Evolutionary conservation across 1,140 invertebrate genomes (phyloP), one percentile per base, ranked within the genome.

Genomic region (Lineus longissimus): DNA sequence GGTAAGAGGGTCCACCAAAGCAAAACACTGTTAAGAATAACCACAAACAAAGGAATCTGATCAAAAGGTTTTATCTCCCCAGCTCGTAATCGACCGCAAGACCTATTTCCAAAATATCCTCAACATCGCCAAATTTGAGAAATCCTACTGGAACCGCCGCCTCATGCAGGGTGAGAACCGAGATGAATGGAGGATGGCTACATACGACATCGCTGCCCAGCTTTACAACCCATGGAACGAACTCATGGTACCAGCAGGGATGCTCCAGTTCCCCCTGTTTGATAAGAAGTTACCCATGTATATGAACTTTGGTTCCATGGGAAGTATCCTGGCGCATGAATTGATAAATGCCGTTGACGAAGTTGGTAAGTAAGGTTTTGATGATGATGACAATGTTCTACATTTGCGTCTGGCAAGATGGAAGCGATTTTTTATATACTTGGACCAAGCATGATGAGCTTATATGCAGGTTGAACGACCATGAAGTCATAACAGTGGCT

Each of bases 191-290:
- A 55, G 22, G 1, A 64, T 64, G 43, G 47, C 56, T 22, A 64
- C 64, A 7, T 73, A 73, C 54, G 62, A 40, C 33, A 61, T 68
- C 2, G 54, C 41, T 25, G 67, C 70, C 51, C 31, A 61, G 9
- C 70, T 68, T 55, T 69, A 66, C 59, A 66, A 69, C 51, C 64
- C 65, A 13, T 76, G 73, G 73, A 72, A 72, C 41, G 73, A 76
- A 54, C 57, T 76, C n/a, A 63, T 75, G 4, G 64, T 76, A 22
- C 70, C 74, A 11, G 73, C 74, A 6, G 74, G 74, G 1, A 23
- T 70, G 25, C 60, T 76, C 11, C 74, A 76, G 70, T 75, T 71
- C 47, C 74, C 74, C 2, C 59, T 76, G 33, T 76, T 72, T 58
- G 71, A 68, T 43, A 56, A 68, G 40, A 65, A 61, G 0, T 61